Percentiles rank a stretch among this genome's conserved stretches.
phyloP scores from a whole-genome alignment of 2,113 vertebrate genomes.

The Zapus hudsonius region DNA sequence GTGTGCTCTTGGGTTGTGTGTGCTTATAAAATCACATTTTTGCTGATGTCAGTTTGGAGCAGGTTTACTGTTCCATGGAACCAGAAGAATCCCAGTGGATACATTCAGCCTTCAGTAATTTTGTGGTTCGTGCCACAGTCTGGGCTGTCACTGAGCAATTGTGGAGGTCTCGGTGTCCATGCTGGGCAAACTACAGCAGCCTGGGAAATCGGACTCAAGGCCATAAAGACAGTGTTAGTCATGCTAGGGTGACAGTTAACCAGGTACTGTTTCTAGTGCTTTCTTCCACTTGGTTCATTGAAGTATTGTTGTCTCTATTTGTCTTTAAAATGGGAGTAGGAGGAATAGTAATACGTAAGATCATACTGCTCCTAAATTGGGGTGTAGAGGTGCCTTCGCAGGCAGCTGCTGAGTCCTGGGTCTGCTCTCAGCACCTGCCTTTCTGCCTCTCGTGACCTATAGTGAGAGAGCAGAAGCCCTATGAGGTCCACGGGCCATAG shows the following conservation, averaged over 20 bases:
- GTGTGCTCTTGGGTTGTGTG: background rate
- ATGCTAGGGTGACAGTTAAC: background rate
- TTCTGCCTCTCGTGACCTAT: background rate
- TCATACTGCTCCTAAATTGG: background rate
- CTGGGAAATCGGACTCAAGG: accelerated
- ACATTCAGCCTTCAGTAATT: background rate
- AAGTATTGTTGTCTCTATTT: background rate
- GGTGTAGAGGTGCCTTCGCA: accelerated
- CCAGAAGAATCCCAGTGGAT: constrained; percentile 34
- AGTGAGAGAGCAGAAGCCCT: background rate
- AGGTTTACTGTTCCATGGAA: constrained; percentile 4
- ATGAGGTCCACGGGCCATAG: background rate
- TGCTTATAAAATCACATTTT: constrained; percentile 20
- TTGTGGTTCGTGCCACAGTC: background rate
- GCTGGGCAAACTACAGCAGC: background rate
- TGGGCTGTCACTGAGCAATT: background rate
- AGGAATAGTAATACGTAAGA: background rate
- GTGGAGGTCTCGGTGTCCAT: background rate
- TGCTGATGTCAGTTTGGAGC: constrained; percentile 23
- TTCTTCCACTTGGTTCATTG: background rate
- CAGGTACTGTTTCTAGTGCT: background rate
- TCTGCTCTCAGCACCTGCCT: background rate
- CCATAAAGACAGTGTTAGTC: accelerated
- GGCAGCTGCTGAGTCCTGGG: accelerated
- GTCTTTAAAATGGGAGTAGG: background rate